Evolutionary conservation across 1,140 invertebrate genomes (phyloP).

Genomic region (Aphaenogaster floridana): DNA sequence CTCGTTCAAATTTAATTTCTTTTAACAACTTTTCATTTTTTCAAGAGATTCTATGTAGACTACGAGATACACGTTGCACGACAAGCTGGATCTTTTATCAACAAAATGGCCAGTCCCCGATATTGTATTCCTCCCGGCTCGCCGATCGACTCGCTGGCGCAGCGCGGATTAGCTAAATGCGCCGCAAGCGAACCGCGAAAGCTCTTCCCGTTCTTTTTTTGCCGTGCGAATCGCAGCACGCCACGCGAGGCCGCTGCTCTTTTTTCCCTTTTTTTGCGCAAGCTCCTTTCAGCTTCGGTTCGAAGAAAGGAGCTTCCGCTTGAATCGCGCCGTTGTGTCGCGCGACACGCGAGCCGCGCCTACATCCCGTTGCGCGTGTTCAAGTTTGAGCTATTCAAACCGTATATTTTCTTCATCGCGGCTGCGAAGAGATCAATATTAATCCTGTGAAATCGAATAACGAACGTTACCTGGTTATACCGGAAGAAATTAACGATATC

Average conservation of each 20-base stretch:
- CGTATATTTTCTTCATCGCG: not conserved
- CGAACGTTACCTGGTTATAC: not conserved
- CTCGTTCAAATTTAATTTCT: not conserved
- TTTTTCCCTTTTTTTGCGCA: constrained; percentile 49
- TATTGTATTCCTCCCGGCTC: constrained; percentile 35
- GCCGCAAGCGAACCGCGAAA: constrained; percentile 67
- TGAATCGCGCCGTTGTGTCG: constrained; percentile 3
- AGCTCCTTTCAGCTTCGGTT: constrained; percentile 34
- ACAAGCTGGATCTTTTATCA: constrained; percentile 2
- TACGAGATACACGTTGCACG: not conserved
- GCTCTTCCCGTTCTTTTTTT: constrained; percentile 63
- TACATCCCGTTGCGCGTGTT: constrained; percentile 5
- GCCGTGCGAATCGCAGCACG: constrained; percentile 54
- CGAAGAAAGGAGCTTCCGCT: constrained; percentile 51
- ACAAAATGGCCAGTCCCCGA: constrained; percentile 11
- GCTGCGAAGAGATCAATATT: constrained; percentile 25
- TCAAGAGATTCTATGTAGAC: not conserved
- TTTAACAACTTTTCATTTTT: not conserved
- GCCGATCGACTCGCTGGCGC: constrained; percentile 34
- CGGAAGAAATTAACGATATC: not conserved
- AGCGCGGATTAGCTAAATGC: constrained; percentile 67
- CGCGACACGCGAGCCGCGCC: constrained; percentile 40
- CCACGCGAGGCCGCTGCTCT: constrained; percentile 64
- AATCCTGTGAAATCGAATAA: constrained; percentile 17
- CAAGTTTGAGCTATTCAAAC: not conserved